Percentiles rank a stretch among this genome's conserved stretches.
Evolutionary conservation across 2,113 vertebrate species (phyloP).

Genomic region (Dermatemys mawii): DNA sequence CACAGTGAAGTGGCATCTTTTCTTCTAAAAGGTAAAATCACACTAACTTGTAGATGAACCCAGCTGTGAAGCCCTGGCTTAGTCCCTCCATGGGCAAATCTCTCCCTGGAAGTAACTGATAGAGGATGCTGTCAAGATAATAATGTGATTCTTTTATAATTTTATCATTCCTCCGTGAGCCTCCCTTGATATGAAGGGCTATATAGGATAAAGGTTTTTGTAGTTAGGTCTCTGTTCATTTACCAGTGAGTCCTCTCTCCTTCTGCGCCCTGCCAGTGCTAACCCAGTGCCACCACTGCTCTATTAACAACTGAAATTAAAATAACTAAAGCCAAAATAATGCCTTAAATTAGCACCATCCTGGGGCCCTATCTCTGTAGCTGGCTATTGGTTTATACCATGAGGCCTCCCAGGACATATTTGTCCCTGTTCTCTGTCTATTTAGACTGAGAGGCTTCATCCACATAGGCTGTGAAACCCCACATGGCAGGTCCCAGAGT

Average conservation of each 20-base stretch:
- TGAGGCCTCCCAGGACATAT: conserved; percentile 6
- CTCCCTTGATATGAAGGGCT: neutral
- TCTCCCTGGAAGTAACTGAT: neutral
- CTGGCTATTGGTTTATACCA: conserved; percentile 17
- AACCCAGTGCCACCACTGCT: neutral
- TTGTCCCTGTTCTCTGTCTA: conserved; percentile 8
- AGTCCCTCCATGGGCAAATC: neutral
- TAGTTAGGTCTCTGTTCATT: neutral
- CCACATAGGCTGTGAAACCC: neutral
- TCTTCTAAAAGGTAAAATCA: fast-evolving
- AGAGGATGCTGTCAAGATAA: fast-evolving
- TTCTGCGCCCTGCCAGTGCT: neutral
- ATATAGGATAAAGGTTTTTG: neutral
- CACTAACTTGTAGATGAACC: fast-evolving
- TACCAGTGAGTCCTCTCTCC: neutral
- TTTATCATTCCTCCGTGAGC: neutral
- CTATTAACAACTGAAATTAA: neutral
- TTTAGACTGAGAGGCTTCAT: conserved; percentile 30
- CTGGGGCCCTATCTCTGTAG: neutral
- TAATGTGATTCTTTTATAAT: neutral
- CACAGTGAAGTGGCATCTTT: fast-evolving
- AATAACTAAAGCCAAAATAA: neutral
- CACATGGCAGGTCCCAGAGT: too few species aligned
- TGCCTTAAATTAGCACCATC: neutral
- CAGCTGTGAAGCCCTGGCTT: fast-evolving